phyloP scores from a whole-genome alignment of 2,113 vertebrate species.

The Struthidea cinerea region DNA sequence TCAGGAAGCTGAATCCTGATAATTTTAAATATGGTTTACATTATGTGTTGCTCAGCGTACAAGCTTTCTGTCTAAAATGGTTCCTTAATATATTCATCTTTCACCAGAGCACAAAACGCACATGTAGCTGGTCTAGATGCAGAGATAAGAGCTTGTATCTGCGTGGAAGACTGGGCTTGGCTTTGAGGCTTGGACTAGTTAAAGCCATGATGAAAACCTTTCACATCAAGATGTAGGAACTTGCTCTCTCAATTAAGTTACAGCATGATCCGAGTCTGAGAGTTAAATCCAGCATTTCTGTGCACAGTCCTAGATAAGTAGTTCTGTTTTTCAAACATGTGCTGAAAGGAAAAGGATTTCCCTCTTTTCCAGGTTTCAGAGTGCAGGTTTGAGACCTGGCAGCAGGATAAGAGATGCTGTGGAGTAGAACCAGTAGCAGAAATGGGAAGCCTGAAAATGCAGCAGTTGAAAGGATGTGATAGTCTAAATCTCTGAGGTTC shows the following conservation, averaged over 20 bases:
- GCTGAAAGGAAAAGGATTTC: background rate
- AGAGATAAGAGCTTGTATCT: background rate
- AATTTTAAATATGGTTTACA: background rate
- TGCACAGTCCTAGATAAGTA: background rate
- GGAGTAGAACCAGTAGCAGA: background rate
- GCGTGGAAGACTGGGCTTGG: background rate
- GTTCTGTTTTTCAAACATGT: background rate
- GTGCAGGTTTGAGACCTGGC: background rate
- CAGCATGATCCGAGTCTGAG: background rate
- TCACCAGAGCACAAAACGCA: background rate
- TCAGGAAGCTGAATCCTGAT: background rate
- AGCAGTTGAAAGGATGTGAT: background rate
- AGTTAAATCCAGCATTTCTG: background rate
- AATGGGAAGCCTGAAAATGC: background rate
- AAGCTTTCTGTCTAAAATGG: background rate
- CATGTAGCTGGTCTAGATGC: background rate
- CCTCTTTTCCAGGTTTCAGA: background rate
- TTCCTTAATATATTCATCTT: background rate
- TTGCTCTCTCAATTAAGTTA: background rate
- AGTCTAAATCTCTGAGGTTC: background rate
- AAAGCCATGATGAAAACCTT: background rate
- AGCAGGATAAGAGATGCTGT: background rate
- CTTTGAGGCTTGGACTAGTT: background rate
- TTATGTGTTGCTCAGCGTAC: background rate
- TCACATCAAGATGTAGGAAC: background rate